Base-by-base conservation (phyloP, 2,888 invertebrate species). In the Nephrocerus scutellatus region DNA sequence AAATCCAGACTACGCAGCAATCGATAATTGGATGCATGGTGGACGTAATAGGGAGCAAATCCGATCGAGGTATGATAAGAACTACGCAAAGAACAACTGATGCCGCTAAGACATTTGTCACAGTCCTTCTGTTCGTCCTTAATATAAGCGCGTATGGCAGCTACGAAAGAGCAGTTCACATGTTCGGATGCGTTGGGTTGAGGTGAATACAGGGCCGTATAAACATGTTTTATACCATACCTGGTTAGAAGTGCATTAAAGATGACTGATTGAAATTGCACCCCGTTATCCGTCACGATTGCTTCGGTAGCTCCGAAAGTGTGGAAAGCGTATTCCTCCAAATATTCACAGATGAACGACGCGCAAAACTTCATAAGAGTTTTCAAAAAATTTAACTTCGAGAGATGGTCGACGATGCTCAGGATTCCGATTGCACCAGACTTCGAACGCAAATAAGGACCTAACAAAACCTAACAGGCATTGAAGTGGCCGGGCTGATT, bases 101-200 rank as follows among this genome's bases (percentile, higher is more conserved):
- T 45, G 10, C 26, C 29, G 22, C 20, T 38, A 4, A 48, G 15
- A 15, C 40, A 22, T 8, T 7, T n/a, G 21, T 44, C 47, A 46
- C 48, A 45, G 12, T 26, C 18, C 0, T 20, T 38, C 7, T 48
- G 47, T 13, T 44, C 40, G 2, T 40, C 21, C 5, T 39, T 32
- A 12, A 49, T 16, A 19, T 38, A 43, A 2, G 41, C 28, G 8
- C 44, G 22, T 13, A 48, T 46, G 15, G 41, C 41, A 1, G 41
- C 41, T 18, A 46, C 29, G 25, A 43, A 20, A 4, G 41, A 41
- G 2, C 46, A 30, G 25, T 47, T 44, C 8, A 47, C 36, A 5
- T 42, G 30, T 19, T 47, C 47, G 8, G 35, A 38, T 5, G 46
- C 36, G 14, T 46, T 46, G 2, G 40, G 30, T 21, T 46, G 43